Conservation (phyloP, 2,113 vertebrate genomes). For the Myotis brandtii region DNA sequence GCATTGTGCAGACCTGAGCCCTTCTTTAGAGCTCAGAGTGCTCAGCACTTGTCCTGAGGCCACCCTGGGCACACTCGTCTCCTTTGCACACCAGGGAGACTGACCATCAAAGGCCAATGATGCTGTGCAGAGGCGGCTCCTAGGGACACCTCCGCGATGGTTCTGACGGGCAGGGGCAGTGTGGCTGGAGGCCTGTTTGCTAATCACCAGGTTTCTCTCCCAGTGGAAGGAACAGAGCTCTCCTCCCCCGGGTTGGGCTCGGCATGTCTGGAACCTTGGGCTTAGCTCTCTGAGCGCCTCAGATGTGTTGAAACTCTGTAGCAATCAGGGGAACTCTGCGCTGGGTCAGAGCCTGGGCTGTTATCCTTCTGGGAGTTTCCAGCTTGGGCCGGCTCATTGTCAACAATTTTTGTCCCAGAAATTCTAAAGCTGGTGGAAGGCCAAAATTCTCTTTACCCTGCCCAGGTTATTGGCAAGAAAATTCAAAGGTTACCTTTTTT, state of each 20-base stretch:
- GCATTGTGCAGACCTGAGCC: not conserved
- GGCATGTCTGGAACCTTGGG: not conserved
- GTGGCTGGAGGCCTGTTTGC: not conserved
- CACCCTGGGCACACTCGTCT: not conserved
- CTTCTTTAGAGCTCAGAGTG: not conserved
- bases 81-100: not conserved
- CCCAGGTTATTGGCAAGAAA: conserved; percentile 14
- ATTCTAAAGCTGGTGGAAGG: not conserved
- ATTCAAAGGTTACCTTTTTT: not conserved
- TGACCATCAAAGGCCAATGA: not conserved
- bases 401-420: conserved; percentile 42
- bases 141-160: not conserved
- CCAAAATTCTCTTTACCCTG: conserved; percentile 12
- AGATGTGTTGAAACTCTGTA: conserved; percentile 66
- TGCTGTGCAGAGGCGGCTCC: not conserved
- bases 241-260: accelerated
- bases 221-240: not conserved
- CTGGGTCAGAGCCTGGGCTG: conserved; percentile 16
- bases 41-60: not conserved
- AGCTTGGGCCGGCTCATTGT: conserved; percentile 24
- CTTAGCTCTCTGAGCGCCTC: not conserved
- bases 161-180: not conserved
- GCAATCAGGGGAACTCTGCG: conserved; percentile 68
- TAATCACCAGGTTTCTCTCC: not conserved
- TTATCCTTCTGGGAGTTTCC: conserved; percentile 71